Evolutionary conservation across 2,888 invertebrate species (phyloP).

Genomic region (Caenorhabditis imperialis): DNA sequence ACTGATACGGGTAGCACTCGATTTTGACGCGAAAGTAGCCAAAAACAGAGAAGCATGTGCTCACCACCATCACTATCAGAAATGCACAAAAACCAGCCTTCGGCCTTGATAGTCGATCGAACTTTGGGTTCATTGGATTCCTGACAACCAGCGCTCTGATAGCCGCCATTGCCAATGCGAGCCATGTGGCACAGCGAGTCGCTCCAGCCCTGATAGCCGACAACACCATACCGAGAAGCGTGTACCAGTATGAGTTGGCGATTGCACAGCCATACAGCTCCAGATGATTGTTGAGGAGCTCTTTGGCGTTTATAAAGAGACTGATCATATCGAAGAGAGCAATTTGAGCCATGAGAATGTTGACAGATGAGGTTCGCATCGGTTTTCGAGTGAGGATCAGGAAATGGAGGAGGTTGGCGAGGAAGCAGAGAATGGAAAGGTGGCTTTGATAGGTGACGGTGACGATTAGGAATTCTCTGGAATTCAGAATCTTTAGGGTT

Average conservation of each 20-base stretch:
- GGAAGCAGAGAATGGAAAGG: constrained; percentile 12
- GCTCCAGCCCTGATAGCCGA: constrained; percentile 24
- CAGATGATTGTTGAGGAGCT: constrained; percentile 3
- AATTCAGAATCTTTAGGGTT: no score
- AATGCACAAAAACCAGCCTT: no score
- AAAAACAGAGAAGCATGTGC: no score
- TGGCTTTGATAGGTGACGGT: no score
- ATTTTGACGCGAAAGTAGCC: no score
- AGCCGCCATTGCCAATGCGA: constrained; percentile 22
- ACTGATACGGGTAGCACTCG: no score
- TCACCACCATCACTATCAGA: no score
- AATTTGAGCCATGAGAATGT: constrained; percentile 9
- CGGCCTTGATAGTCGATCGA: no score
- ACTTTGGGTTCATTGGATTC: constrained; percentile 1
- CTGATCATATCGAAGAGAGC: constrained; percentile 5
- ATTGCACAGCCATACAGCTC: constrained; percentile 2
- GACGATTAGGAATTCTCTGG: no score
- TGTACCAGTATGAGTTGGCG: constrained; percentile 14
- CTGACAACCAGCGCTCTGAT: constrained; percentile 17
- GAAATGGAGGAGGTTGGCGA: constrained; percentile 17
- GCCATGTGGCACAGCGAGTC: constrained; percentile 23
- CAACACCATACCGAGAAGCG: constrained; percentile 10
- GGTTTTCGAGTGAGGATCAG: constrained; percentile 10
- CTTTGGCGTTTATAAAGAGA: constrained; percentile 5
- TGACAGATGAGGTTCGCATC: constrained; percentile 8